Evolutionary conservation across 2,888 invertebrate species (phyloP), one percentile per base, ranked within the genome.

Genomic region (Oligia latruncula): DNA sequence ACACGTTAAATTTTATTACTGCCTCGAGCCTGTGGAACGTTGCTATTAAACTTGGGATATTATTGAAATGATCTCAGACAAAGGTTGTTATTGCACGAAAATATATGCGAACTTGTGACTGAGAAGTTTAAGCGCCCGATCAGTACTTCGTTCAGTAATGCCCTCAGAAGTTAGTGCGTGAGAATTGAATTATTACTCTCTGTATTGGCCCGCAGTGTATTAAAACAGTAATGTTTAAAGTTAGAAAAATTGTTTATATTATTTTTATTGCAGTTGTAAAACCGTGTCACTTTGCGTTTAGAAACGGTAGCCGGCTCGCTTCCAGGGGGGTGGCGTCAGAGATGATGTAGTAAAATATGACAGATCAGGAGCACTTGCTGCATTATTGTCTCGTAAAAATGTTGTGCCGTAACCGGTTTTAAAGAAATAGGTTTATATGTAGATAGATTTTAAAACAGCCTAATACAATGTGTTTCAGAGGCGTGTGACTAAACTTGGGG

Each of bases 1-100:
- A 95, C 95, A 94, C 95, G 95, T 95, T 93, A 95, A 94, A 95
- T 95, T 96, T 96, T 96, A 96, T 95, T 95, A 92, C 92, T 88
- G 93, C 94, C 93, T 89, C 90, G 91, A 91, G 94, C 92, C 91
- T 90, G 87, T 83, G 89, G 90, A 92, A 90, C 92, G 92, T 92
- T 88, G 93, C 93, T 92, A 95, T 95, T 95, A 95, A 96, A 95
- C 95, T 95, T 95, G 90, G 94, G 89, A 93, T 95, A 96, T 95
- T 95, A 95, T 95, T 95, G 93, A 95, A 96, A 95, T 95, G 95
- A 94, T 95, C 93, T 91, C 93, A 92, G 93, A 94, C 94, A 94
- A 94, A 94, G 93, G 93, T 92, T 92, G 92, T 90, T 90, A 90
- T 88, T 92, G 85, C 91, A 89, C 78, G 90, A 90, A 92, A 92